Base-by-base conservation (phyloP, 2,797 vertebrate genomes). In the Coregonus sp. region DNA sequence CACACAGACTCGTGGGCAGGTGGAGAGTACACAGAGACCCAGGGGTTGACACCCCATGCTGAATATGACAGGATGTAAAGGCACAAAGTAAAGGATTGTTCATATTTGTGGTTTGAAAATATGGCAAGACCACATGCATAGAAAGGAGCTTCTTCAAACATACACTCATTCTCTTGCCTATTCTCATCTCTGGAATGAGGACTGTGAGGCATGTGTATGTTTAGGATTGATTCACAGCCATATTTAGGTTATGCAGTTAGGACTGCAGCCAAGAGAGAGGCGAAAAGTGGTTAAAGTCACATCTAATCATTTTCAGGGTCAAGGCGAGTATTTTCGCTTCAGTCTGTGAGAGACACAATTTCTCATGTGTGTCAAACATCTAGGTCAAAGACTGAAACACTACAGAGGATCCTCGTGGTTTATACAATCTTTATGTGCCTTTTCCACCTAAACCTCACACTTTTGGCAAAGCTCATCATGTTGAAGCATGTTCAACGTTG, bases 121-220 rank as follows among this genome's bases (percentile, higher is more conserved):
- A 12, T 47, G 40, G 40, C 40, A 47, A 47, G 9, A 47, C 40
- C 9, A 47, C 7, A 47, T 65, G 7, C 1, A 65, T 29, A 65
- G 61, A 15, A 31, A 12, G n/a, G 61, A 20, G 18, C 18, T 7
- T 35, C 5, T 29, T 51, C 5, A 16, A 4, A 65, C 20, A 56
- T 1, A 14, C 16, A 69, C 15, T 72, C 33, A 31, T 75, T 54
- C 47, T 78, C 52, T 5, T 33, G 56, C 29, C 5, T 51, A 73
- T 80, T 82, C 80, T 76, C 67, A 75, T 83, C 80, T 80, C 68
- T 76, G 86, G 84, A 87, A 88, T 76, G 84, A 87, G 84, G 52
- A 51, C 73, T 52, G 75, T 73, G 74, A 77, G 77, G 82, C 75
- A 61, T 80, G 74, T 75, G 40, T 11, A 47, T 47, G 9, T 47